phyloP scores from a whole-genome alignment of 2,888 invertebrate genomes.

The Lithophane socia region DNA sequence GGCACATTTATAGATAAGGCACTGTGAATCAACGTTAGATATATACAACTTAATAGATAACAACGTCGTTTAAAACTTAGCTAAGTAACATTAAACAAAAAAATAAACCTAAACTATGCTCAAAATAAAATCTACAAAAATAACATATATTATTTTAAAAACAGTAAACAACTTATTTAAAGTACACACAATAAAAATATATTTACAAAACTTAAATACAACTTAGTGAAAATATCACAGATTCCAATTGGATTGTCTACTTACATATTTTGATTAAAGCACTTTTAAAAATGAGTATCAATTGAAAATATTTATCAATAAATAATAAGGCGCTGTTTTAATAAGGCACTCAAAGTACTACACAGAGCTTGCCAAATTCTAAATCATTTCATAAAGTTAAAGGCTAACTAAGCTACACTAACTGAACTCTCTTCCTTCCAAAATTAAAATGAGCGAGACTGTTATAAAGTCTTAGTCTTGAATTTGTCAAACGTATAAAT shows the following conservation, averaged over 20 bases:
- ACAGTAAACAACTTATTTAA: no score
- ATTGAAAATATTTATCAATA: neutral
- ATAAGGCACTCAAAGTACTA: neutral
- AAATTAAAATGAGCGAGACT: neutral
- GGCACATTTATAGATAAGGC: neutral
- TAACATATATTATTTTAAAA: neutral
- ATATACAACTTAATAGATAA: neutral
- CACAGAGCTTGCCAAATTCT: neutral
- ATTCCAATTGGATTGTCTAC: conserved; percentile 29
- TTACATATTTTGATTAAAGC: conserved; percentile 4
- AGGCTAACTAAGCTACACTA: neutral
- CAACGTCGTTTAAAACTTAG: neutral
- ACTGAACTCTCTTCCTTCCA: neutral
- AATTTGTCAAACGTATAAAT: neutral
- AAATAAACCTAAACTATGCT: neutral
- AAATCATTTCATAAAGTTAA: neutral
- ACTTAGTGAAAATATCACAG: conserved; percentile 33
- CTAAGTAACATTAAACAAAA: no score
- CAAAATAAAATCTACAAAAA: neutral
- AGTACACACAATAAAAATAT: neutral
- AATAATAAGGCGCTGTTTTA: neutral
- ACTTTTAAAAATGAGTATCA: neutral
- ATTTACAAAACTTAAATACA: neutral
- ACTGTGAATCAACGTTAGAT: neutral
- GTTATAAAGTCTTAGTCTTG: neutral